Evolutionary conservation across 2,888 invertebrate species (phyloP), one percentile per base, ranked within the genome.

Genomic region (Anoplius nigerrimus): DNA sequence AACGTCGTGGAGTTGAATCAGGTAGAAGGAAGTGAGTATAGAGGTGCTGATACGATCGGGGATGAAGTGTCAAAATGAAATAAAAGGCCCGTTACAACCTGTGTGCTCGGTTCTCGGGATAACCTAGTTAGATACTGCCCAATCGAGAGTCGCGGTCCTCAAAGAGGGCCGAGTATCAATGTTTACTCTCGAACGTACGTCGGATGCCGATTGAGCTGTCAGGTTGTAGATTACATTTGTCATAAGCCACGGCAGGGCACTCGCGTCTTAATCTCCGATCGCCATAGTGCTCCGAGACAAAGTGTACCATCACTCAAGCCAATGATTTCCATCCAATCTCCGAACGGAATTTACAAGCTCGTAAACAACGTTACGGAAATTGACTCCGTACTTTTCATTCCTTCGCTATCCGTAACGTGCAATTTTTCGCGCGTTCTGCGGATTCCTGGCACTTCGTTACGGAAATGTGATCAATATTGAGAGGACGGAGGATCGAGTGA

Each of bases 171-270:
- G 61, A 46, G 67, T 66, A 72, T 64, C 78, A 55, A 55, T 72
- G 70, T 70, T 76, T 66, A 60, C 57, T 57, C 66, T 64, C 43
- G 55, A 42, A 58, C 62, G 46, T 63, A 27, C 43, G 42, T 51
- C 56, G 59, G 69, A 62, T 69, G 72, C 71, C 79, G 78, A 84
- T 84, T 82, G 83, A 84, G 80, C 82, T 82, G 82, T 84, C 84
- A 82, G 62, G 69, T 62, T 53, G 77, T 70, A 78, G 83, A 84
- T 82, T 82, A 82, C 80, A 79, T 83, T 84, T 81, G 84, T 84
- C 84, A 78, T 83, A 83, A 83, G 78, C 76, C 77, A 79, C 76
- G 81, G 78, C 72, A 66, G 69, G n/a, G 74, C 56, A 69, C 54
- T 62, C 61, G 68, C 60, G 56, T 69, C 56, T 55, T 70, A 78